These are phyloP conservation scores for Syngnathoides biaculeatus DNA, from an alignment of 2,113 vertebrate genomes.

Conservation along the genomic window DNA sequence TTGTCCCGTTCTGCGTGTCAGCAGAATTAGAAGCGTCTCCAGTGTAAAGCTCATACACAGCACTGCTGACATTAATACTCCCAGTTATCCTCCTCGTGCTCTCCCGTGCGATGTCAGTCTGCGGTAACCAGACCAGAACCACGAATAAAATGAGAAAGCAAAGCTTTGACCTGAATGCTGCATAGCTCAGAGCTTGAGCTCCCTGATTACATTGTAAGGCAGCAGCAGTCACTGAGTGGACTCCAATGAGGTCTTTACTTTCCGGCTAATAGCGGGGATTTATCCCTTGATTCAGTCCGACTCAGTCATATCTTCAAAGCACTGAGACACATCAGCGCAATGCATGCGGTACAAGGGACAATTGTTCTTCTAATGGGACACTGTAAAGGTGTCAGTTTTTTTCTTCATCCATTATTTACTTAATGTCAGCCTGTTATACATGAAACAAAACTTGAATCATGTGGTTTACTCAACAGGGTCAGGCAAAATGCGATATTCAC, in stretches of 20 bases:
- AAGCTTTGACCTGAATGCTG: slow-evolving; percentile 45
- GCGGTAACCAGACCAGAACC: slow-evolving; percentile 40
- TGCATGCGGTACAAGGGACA: slow-evolving; percentile 14
- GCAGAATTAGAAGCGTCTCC: slow-evolving; percentile 28
- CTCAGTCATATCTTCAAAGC: slow-evolving; percentile 22
- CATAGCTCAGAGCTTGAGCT: slow-evolving; percentile 36
- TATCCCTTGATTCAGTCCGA: slow-evolving; percentile 34
- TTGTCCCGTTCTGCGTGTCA: neutral
- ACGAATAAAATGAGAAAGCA: slow-evolving; percentile 42
- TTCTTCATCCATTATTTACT: slow-evolving; percentile 12
- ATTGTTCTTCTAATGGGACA: slow-evolving; percentile 21
- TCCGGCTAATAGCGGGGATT: slow-evolving; percentile 53
- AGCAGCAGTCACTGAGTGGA: slow-evolving; percentile 42
- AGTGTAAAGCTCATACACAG: slow-evolving; percentile 17
- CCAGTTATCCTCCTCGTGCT: slow-evolving; percentile 40
- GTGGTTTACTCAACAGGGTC: neutral
- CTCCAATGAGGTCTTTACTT: slow-evolving; percentile 50
- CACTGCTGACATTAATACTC: slow-evolving; percentile 40
- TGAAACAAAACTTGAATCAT: neutral
- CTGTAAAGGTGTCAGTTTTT: slow-evolving; percentile 7
- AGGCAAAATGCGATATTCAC: too few relatives aligned
- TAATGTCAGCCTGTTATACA: slow-evolving; percentile 1
- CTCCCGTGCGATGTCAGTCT: slow-evolving; percentile 34
- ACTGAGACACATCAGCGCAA: slow-evolving; percentile 33
- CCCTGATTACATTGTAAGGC: slow-evolving; percentile 39